Conservation (phyloP, 1,140 invertebrate genomes). For the Drusus annulatus region DNA sequence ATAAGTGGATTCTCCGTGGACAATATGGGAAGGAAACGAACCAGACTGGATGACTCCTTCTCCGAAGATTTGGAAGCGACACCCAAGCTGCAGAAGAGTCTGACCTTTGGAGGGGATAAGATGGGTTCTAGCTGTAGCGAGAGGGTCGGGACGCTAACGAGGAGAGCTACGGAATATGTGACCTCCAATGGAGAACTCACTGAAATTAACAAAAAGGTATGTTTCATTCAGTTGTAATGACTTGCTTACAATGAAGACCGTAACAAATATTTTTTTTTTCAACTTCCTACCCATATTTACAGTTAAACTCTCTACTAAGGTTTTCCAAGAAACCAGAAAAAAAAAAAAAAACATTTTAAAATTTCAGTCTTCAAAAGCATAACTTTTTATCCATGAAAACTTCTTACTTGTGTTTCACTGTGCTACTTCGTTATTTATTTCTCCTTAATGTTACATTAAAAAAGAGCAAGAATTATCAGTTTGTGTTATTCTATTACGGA, state of each 20-base stretch:
- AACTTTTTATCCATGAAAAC: too few relatives aligned
- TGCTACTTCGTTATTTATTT: too few relatives aligned
- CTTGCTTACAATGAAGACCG: neutral
- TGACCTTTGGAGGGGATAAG: constrained; percentile 73
- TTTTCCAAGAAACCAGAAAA: too few relatives aligned
- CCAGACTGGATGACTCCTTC: constrained; percentile 61
- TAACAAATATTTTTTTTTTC: too few relatives aligned
- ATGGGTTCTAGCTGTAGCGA: neutral
- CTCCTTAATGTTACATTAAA: too few relatives aligned
- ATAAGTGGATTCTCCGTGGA: neutral
- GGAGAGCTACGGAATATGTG: constrained; percentile 65
- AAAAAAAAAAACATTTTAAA: too few relatives aligned
- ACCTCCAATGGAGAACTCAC: constrained; percentile 69
- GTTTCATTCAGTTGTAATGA: constrained; percentile 1
- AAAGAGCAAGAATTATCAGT: too few relatives aligned
- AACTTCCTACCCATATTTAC: too few relatives aligned
- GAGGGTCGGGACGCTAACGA: constrained; percentile 56
- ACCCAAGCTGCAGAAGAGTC: constrained; percentile 71
- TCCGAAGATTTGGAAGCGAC: constrained; percentile 73
- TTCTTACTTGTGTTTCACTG: too few relatives aligned
- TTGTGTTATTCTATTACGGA: too few relatives aligned
- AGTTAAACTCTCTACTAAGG: too few relatives aligned
- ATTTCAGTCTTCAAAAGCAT: too few relatives aligned
- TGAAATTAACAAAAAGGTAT: constrained; percentile 77
- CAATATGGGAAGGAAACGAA: constrained; percentile 47